Evolutionary conservation across 1,140 invertebrate genomes (phyloP), one percentile per base, ranked within the genome.

Genomic region (Ladona fulva): DNA sequence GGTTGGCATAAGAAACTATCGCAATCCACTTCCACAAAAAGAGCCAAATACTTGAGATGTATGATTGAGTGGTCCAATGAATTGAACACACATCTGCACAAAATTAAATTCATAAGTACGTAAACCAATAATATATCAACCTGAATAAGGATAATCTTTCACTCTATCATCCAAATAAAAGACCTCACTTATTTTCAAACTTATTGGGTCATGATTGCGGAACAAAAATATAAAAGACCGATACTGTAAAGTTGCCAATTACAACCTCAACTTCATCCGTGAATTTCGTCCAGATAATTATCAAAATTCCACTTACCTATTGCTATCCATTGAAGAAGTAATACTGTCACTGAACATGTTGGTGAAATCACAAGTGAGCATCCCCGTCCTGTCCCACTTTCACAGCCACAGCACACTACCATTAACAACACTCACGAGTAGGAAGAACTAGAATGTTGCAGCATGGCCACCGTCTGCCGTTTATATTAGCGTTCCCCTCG

Each of bases 291-390:
- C n/a, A 19, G n/a, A 12, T 6, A 19, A 12, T 6, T 3, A 66
- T 12, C 14, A 19, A 66, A 66, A 19, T 22, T 19, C 12, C 14
- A 22, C 52, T 66, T 66, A 66, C 52, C 52, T 66, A 66, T 66
- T 66, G 52, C 52, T 66, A 66, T 66, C 52, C 52, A 66, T 66
- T 6, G 52, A 19, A 22, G 52, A 66, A 6, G 52, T 66, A 66
- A 66, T 66, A 66, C 52, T 66, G 52, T 66, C 52, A 66, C 52
- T 66, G 52, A 66, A 66, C 52, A 66, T 66, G 52, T 37, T 37
- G 29, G 52, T 66, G 52, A 66, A 66, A 66, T 66, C 52, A 66
- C 52, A 19, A 19, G 52, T 19, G 52, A 66, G 52, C 52, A 66
- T 66, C n/a, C 52, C 52, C 14, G 52, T 66, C n/a, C 52, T 66